These are phyloP conservation scores for Odontothrips loti DNA, from an alignment of 2,888 invertebrate species.

Conservation along the genomic window DNA sequence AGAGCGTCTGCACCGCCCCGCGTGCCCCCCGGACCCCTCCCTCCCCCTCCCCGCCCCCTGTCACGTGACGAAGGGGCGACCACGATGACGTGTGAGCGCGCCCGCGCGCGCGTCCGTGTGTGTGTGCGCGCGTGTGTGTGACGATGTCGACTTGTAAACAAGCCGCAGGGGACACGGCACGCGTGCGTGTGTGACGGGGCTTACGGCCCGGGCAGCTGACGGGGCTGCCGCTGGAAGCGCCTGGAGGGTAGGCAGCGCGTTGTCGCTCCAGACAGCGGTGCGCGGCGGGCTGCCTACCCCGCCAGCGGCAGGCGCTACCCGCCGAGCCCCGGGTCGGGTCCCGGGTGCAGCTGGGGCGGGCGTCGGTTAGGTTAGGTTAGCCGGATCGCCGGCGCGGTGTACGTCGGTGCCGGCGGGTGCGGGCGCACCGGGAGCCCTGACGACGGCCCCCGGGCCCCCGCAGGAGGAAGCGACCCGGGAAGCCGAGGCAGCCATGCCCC, in stretches of 20 bases:
- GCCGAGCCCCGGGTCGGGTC: neutral
- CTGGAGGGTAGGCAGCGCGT: neutral
- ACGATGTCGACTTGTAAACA: neutral
- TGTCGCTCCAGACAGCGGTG: neutral
- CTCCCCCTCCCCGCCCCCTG: no score
- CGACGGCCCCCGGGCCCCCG: neutral
- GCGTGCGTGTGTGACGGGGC: neutral
- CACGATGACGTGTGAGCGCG: neutral
- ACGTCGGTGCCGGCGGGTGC: neutral
- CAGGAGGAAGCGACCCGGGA: neutral
- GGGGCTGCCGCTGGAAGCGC: neutral
- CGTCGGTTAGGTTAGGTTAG: neutral
- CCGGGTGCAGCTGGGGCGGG: neutral
- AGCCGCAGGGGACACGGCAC: neutral
- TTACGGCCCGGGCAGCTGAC: neutral
- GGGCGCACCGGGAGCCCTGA: neutral
- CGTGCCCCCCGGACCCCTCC: no score
- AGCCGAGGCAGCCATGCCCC: neutral
- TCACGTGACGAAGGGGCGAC: neutral
- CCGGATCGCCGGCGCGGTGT: no score
- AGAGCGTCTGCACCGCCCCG: neutral
- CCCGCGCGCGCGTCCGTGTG: neutral
- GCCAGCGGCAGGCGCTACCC: neutral
- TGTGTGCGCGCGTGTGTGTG: neutral
- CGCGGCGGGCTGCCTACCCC: neutral